These are phyloP conservation scores for Epinephelus fuscoguttatus DNA, from an alignment of 2,113 vertebrate species.

Conservation along the genomic window DNA sequence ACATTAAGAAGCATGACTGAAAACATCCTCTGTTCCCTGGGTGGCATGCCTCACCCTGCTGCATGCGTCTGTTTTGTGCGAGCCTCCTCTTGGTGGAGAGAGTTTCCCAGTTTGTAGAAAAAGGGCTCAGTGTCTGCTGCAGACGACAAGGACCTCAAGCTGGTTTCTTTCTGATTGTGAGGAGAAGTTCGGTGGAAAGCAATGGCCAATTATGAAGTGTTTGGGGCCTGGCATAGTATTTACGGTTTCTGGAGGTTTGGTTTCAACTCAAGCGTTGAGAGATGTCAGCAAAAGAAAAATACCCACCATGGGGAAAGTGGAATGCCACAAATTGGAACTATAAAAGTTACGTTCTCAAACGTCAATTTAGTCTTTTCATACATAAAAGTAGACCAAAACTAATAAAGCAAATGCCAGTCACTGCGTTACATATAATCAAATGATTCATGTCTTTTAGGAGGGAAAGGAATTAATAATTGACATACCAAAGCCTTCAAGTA, in stretches of 20 bases:
- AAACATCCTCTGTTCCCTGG: conserved; percentile 60
- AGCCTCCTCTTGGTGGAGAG: conserved; percentile 36
- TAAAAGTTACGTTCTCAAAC: conserved; percentile 48
- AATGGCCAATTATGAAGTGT: conserved; percentile 48
- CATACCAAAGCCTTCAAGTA: conserved; percentile 71
- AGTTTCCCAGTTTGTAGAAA: conserved; percentile 54
- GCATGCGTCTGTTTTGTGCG: conserved; percentile 30
- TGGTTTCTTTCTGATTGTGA: conserved; percentile 42
- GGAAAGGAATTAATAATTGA: conserved; percentile 24
- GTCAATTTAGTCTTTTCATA: conserved; percentile 47
- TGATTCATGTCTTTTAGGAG: conserved; percentile 49
- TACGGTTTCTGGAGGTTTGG: conserved; percentile 49
- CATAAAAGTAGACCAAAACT: conserved; percentile 43
- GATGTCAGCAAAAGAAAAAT: conserved; percentile 62
- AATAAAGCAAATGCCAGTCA: conserved; percentile 57
- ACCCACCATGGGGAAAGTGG: conserved; percentile 15
- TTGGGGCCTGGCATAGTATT: conserved; percentile 48
- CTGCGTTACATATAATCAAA: conserved; percentile 47
- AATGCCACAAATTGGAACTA: conserved; percentile 52
- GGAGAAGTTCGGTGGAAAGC: conserved; percentile 51
- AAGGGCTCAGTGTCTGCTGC: conserved; percentile 51
- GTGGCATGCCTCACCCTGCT: conserved; percentile 33
- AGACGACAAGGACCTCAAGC: conserved; percentile 42
- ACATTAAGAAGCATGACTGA: conserved; percentile 48
- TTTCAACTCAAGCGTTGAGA: conserved; percentile 45